Percentiles rank a stretch among this genome's conserved stretches.
phyloP scores from a whole-genome alignment of 2,113 vertebrate genomes.

The Corythaeola cristata region DNA sequence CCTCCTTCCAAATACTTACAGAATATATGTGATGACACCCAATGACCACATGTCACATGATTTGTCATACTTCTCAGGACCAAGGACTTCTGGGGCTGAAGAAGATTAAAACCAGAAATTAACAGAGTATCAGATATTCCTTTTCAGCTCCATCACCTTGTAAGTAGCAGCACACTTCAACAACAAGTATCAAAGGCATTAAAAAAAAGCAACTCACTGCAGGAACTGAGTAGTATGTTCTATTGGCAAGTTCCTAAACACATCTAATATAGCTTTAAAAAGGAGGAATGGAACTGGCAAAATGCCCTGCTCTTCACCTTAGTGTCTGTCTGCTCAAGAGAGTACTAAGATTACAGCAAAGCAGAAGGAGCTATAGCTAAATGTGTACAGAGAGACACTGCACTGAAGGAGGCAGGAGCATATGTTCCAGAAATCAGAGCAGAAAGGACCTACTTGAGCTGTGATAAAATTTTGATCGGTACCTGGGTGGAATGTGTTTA shows the following conservation, averaged over 20 bases:
- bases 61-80: constrained; percentile 98
- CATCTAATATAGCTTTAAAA: not conserved
- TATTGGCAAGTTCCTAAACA: not conserved
- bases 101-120: constrained; percentile 3
- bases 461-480: not conserved
- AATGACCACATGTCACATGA: constrained; percentile 99
- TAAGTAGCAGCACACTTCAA: not conserved
- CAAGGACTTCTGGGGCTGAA: constrained; percentile 95
- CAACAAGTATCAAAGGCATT: not conserved
- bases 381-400: constrained; percentile 36
- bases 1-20: constrained; percentile 83
- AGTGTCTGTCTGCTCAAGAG: constrained; percentile 21
- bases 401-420: not conserved
- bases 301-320: constrained; percentile 12
- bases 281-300: not conserved
- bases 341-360: constrained; percentile 5
- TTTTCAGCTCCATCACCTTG: not conserved
- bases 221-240: not conserved
- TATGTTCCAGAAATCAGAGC: constrained; percentile 28
- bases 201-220: not conserved
- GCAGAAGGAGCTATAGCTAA: constrained; percentile 41
- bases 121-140: not conserved
- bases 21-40: constrained; percentile 98
- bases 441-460: constrained; percentile 22
- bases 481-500: not conserved